Evolutionary conservation across 2,888 invertebrate genomes (phyloP).

Genomic region (Lomographa bimaculata): DNA sequence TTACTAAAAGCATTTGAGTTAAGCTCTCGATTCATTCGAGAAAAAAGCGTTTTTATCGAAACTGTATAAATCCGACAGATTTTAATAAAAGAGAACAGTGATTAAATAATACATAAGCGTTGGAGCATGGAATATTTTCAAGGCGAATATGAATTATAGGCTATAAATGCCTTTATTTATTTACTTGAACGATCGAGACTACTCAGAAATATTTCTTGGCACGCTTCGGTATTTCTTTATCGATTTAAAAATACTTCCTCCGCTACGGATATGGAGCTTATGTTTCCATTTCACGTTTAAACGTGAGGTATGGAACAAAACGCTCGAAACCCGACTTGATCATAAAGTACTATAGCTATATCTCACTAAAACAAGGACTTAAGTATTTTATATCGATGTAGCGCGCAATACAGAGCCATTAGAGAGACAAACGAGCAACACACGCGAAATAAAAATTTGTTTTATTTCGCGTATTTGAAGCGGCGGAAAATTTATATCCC

Average conservation of each 20-base stretch:
- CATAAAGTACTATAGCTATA: slow-evolving; percentile 35
- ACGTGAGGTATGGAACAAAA: slow-evolving; percentile 24
- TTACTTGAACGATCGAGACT: slow-evolving; percentile 8
- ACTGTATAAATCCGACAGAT: too few relatives aligned
- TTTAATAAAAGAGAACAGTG: neutral
- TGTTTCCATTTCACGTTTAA: slow-evolving; percentile 24
- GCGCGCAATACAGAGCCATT: slow-evolving; percentile 35
- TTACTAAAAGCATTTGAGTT: too few relatives aligned
- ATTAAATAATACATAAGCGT: neutral
- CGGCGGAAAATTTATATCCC: slow-evolving; percentile 32
- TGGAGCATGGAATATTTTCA: slow-evolving; percentile 1
- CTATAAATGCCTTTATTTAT: slow-evolving; percentile 15
- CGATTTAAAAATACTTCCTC: slow-evolving; percentile 24
- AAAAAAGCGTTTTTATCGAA: too few relatives aligned
- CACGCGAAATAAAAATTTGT: slow-evolving; percentile 36
- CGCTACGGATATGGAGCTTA: slow-evolving; percentile 13
- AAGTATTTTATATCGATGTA: slow-evolving; percentile 39
- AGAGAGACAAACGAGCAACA: slow-evolving; percentile 37
- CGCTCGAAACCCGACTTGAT: slow-evolving; percentile 26
- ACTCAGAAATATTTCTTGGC: slow-evolving; percentile 13
- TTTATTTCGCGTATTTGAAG: slow-evolving; percentile 35
- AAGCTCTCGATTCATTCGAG: too few relatives aligned
- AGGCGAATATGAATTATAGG: slow-evolving; percentile 8
- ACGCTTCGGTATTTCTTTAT: slow-evolving; percentile 11
- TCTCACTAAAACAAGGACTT: slow-evolving; percentile 37